Evolutionary conservation across 2,797 vertebrate species (phyloP), one percentile per base, ranked within the genome.

Genomic region (Manis javanica): DNA sequence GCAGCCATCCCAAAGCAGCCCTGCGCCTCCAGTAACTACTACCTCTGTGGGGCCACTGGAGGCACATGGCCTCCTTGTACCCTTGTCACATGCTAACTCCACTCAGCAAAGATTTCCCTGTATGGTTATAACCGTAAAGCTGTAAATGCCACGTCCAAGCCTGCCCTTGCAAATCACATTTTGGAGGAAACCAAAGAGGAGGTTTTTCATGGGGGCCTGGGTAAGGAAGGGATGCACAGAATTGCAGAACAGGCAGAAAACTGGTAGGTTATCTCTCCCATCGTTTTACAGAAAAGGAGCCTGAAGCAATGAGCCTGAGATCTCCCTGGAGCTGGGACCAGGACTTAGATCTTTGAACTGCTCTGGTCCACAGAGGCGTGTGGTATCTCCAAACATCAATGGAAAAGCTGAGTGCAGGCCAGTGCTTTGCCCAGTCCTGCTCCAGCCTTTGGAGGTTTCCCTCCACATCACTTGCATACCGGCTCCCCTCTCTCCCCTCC

Each of bases 121-220:
- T 3, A 24, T 29, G 55, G 2, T 59, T 26, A 14, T 31, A 26
- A 18, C 15, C 0, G 11, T 2, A 29, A n/a, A 5, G 10, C 51
- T 13, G 5, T 26, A 18, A 13, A 12, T 55, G 0, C 9, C 9
- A 18, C 53, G 68, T 24, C 13, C 0, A 0, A 29, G 16, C 15
- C 55, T 14, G 63, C 13, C 69, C 37, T 11, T 5, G 12, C 49
- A 91, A 57, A 3, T 53, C 29, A 1, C 19, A 11, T 39, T 63
- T 42, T 31, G 72, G 21, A 59, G 66, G 19, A 75, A 55, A 29
- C 51, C 1, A 13, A 34, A 18, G 53, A 63, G 34, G 31, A 46
- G 26, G 6, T 39, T 18, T 18, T 16, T 15, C 24, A 26, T 19
- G 10, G 39, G 10, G 19, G 8, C 61, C 74, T 46, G 29, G 21